Conservation (phyloP, 2,797 vertebrate species). For the Notoglanidium macrostoma region DNA sequence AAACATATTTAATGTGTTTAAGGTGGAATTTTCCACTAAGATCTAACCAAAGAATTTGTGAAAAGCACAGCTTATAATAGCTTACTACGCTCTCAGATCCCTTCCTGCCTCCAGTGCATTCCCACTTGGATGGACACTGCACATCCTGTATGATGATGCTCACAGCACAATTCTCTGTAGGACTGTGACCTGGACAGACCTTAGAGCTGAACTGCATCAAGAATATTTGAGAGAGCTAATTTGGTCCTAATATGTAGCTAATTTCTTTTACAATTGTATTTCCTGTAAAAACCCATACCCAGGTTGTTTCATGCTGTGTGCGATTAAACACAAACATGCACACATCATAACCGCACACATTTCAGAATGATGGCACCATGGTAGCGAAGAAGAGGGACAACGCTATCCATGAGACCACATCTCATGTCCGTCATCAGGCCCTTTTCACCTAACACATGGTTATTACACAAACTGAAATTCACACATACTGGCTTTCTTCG, state of each 20-base stretch:
- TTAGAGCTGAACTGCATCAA: background rate
- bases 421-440: constrained; percentile 23
- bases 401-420: background rate
- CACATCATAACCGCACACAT: background rate
- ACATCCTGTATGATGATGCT: background rate
- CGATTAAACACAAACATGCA: background rate
- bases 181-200: background rate
- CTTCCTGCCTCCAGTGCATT: background rate
- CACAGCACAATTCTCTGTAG: background rate
- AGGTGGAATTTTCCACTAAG: background rate
- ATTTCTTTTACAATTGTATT: background rate
- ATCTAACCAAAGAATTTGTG: background rate
- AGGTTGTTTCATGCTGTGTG: background rate
- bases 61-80: background rate
- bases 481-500: constrained; percentile 12
- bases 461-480: constrained; percentile 23
- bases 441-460: background rate
- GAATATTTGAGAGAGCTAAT: background rate
- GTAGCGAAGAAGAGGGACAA: background rate
- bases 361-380: background rate
- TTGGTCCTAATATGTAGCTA: background rate
- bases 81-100: background rate
- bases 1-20: background rate
- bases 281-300: background rate
- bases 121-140: background rate